phyloP scores from a whole-genome alignment of 2,888 invertebrate genomes.

The Lepas anatifera region DNA sequence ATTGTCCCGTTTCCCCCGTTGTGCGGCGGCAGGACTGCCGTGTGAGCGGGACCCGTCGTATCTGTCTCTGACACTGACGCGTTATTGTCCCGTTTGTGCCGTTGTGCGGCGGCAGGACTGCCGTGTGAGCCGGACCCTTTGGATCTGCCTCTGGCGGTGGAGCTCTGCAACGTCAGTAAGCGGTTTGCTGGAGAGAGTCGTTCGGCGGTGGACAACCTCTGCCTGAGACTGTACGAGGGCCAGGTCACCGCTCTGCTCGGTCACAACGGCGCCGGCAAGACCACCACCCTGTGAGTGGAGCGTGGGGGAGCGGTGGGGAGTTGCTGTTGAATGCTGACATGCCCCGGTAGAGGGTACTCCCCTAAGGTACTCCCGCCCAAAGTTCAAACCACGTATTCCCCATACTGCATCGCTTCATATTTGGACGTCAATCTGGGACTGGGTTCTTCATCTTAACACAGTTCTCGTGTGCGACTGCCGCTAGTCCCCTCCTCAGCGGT shows the following conservation, averaged over 20 bases:
- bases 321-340: no score
- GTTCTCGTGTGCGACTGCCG: no score
- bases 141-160: not conserved
- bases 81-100: no score
- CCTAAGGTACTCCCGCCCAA: no score
- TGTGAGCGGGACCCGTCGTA: not conserved
- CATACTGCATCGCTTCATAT: no score
- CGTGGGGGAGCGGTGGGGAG: not conserved
- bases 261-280: constrained; percentile 85
- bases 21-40: not conserved
- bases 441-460: no score
- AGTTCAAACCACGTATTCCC: no score
- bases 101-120: not conserved
- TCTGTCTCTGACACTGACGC: no score
- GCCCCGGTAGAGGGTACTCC: no score
- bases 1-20: no score
- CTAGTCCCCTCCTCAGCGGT: no score
- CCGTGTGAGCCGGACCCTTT: not conserved
- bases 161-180: not conserved
- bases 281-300: constrained; percentile 62
- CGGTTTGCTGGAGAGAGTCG: not conserved
- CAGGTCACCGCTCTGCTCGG: constrained; percentile 78
- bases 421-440: no score
- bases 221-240: constrained; percentile 62
- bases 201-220: constrained; percentile 61